Evolutionary conservation across 2,113 vertebrate genomes (phyloP), one percentile per base, ranked within the genome.

Genomic region (Pygoscelis adeliae): DNA sequence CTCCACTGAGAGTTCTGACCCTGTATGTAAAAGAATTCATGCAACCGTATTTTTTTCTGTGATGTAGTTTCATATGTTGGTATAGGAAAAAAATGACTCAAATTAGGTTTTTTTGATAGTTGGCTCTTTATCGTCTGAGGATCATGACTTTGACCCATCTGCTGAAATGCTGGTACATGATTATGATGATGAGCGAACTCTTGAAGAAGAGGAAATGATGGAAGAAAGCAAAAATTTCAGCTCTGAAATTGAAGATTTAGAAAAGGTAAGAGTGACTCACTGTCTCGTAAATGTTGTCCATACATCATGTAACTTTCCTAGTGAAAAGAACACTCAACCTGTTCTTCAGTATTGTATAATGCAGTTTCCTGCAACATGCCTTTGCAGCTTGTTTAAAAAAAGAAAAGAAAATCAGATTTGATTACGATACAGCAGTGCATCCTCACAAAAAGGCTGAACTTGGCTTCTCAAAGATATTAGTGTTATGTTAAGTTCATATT

Each of bases 81-180:
- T 91, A 3, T 15, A 49, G 25, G 15, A 32, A 56, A 83, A 62
- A 96, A 84, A 19, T 47, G 5, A 97, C 82, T 97, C 26, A 63
- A 76, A 55, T 95, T 72, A 83, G 40, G 12, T 94, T 95, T 92
- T 73, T 93, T 50, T 97, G 85, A 18, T 95, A 99, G 99, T 99
- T 98, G 99, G 99, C 98, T 99, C 99, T 98, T 98, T 99, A 97
- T 99, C 99, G 27, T 99, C 99, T 83, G 99, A 99, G 95, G 99
- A 99, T 97, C 99, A 99, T 99, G 99, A 99, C 97, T 99, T 99
- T 97, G 99, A 99, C 98, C 99, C 99, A 20, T 99, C 99, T 77
- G 99, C 99, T 97, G 99, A 99, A 98, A 99, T 99, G 99, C 95
- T 99, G 98, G 99, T 99, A 90, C 99, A 99, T 89, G 99, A 99